Base-by-base conservation (phyloP, 2,888 invertebrate genomes). In the Fissipunctia ypsillon region DNA sequence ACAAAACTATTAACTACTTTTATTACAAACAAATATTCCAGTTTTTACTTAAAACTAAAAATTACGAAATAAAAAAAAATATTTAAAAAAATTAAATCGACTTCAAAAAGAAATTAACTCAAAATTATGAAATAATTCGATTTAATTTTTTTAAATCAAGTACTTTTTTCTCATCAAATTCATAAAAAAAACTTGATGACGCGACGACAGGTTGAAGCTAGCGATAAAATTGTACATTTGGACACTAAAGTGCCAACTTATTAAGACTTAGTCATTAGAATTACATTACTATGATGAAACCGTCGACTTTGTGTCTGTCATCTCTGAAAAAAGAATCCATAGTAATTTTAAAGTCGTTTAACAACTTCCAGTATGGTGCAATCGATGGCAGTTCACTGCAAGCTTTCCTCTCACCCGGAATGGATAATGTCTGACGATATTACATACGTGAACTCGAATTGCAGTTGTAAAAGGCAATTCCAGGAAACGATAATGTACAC, bases 401-500 rank as follows among this genome's bases (percentile, higher is more conserved):
- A 67, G 50, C 43, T 50, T 65, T 59, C 52, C 48, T 61, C 78
- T 73, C 56, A 71, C 54, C 60, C 72, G 60, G 63, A 75, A 77
- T 71, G 71, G 72, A 76, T 76, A 83, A 79, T 64, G 52, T 72
- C 76, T 67, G 56, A 69, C 69, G 59, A 70, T 69, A 68, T 82
- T 74, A 79, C 73, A 78, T 69, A 75, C 70, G 63, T 65, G 69
- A 76, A 78, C 75, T 74, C 60, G 70, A 78, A 77, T 72, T 77
- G 78, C 73, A 77, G 63, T 76, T 65, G 73, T 75, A 78, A 82
- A 84, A 80, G 60, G 78, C 56, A 61, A 81, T 85, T 81, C 84
- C 78, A 75, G 73, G 77, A 81, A 87, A 83, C 72, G 69, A 76
- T 85, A 85, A 81, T 76, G 76, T 79, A 76, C 71, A 66, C 85